Percentiles rank a stretch among this genome's conserved stretches.
phyloP scores from a whole-genome alignment of 2,888 invertebrate genomes.

The Philaethria dido region DNA sequence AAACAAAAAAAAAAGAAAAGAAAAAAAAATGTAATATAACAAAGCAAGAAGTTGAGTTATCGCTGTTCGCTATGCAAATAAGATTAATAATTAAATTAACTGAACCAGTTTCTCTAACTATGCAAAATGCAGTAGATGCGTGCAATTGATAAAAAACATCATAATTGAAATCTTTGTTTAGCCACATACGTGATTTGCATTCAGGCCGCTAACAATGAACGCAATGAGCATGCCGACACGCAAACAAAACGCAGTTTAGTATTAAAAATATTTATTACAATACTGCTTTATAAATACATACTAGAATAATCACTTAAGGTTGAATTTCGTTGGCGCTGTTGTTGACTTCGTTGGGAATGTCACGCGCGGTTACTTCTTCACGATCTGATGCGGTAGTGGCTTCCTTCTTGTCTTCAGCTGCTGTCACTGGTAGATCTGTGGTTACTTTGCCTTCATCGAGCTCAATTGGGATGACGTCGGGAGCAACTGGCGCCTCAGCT shows the following conservation, averaged over 20 bases:
- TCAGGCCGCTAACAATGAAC: conserved; percentile 53
- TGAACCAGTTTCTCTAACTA: conserved; percentile 4
- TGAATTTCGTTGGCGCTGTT: conserved; percentile 52
- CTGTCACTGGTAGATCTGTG: conserved; percentile 36
- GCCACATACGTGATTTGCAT: conserved; percentile 55
- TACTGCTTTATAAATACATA: conserved; percentile 72
- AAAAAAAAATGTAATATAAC: too few relatives aligned
- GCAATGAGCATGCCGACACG: conserved; percentile 56
- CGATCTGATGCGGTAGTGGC: conserved; percentile 62
- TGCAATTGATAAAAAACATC: conserved; percentile 16
- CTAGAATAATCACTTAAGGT: conserved; percentile 73
- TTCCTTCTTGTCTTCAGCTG: conserved; percentile 58
- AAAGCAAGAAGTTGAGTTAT: too few relatives aligned
- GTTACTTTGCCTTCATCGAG: conserved; percentile 34
- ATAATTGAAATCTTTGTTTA: conserved; percentile 14
- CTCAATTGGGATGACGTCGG: conserved; percentile 20
- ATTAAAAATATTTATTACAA: conserved; percentile 76
- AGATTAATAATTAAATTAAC: too few relatives aligned
- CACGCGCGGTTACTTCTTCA: conserved; percentile 65
- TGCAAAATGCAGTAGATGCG: conserved; percentile 12
- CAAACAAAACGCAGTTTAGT: conserved; percentile 42
- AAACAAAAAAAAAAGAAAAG: too few relatives aligned
- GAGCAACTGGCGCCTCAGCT: conserved; percentile 27
- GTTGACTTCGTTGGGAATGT: conserved; percentile 56
- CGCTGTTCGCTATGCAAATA: too few relatives aligned